Percentiles rank a stretch among this genome's conserved stretches.
These are phyloP conservation scores for Galleria mellonella DNA, from an alignment of 1,140 invertebrate genomes.

Conservation along the genomic window DNA sequence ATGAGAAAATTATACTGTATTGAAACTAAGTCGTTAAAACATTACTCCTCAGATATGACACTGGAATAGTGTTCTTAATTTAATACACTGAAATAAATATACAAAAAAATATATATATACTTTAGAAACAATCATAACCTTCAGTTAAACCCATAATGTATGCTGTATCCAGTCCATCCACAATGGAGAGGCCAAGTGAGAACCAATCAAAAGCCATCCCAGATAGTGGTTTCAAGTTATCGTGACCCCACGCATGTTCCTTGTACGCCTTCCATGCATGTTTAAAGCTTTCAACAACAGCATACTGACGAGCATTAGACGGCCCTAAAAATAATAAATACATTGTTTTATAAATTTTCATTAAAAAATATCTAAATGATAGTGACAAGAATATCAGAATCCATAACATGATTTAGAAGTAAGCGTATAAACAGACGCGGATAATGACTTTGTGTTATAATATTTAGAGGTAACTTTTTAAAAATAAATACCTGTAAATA, in stretches of 20 bases:
- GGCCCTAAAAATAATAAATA: slow-evolving; percentile 74
- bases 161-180: slow-evolving; percentile 93
- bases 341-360: neutral
- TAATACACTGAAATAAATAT: too few relatives aligned
- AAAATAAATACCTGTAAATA: slow-evolving; percentile 39
- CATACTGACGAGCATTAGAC: slow-evolving; percentile 84
- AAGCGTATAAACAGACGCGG: too few relatives aligned
- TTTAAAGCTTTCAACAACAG: slow-evolving; percentile 89
- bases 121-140: slow-evolving; percentile 73
- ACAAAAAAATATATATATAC: too few relatives aligned
- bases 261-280: slow-evolving; percentile 96
- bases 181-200: slow-evolving; percentile 90
- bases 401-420: too few relatives aligned
- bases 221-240: slow-evolving; percentile 93
- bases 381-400: too few relatives aligned
- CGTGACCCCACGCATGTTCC: slow-evolving; percentile 94
- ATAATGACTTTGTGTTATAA: too few relatives aligned
- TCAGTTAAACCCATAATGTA: slow-evolving; percentile 93
- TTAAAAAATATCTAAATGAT: too few relatives aligned
- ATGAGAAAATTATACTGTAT: too few relatives aligned
- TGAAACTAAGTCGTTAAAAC: too few relatives aligned
- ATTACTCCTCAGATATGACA: too few relatives aligned
- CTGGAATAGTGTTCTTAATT: too few relatives aligned
- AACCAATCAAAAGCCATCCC: slow-evolving; percentile 92
- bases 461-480: neutral